Evolutionary conservation across 2,113 vertebrate species (phyloP).

Genomic region (Bothrops jararaca): DNA sequence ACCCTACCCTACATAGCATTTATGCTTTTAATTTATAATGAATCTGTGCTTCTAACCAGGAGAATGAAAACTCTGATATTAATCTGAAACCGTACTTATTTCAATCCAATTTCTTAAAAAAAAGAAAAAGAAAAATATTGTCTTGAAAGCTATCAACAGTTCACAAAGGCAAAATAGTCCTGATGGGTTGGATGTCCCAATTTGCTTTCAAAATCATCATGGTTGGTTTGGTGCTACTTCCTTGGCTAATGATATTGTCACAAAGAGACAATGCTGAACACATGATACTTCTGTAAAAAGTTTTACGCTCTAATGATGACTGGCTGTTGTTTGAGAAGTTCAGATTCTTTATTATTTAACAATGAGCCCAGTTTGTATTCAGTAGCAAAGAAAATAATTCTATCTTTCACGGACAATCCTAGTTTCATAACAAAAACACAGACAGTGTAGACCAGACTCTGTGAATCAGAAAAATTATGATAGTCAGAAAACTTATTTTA

Average conservation of each 20-base stretch:
- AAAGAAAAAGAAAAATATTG: neutral
- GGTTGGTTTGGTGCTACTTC: neutral
- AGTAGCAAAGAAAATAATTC: conserved; percentile 23
- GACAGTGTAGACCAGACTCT: conserved; percentile 28
- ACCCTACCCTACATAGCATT: neutral
- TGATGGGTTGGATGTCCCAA: neutral
- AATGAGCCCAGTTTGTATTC: neutral
- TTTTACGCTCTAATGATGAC: neutral
- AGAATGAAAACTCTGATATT: neutral
- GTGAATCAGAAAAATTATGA: conserved; percentile 26
- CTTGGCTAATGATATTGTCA: neutral
- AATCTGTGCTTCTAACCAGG: neutral
- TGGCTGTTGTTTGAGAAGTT: conserved; percentile 23
- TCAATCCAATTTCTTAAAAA: neutral
- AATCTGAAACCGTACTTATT: neutral
- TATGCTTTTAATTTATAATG: neutral
- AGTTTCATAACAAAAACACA: neutral
- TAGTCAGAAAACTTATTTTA: neutral
- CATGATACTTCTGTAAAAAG: neutral
- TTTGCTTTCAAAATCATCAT: conserved; percentile 11
- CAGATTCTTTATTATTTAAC: conserved; percentile 37
- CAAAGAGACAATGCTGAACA: neutral
- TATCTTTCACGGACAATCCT: conserved; percentile 1
- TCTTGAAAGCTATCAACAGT: neutral
- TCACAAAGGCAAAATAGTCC: neutral